These are phyloP conservation scores for Macrosiphum euphorbiae DNA, from an alignment of 2,888 invertebrate species.

Conservation along the genomic window DNA sequence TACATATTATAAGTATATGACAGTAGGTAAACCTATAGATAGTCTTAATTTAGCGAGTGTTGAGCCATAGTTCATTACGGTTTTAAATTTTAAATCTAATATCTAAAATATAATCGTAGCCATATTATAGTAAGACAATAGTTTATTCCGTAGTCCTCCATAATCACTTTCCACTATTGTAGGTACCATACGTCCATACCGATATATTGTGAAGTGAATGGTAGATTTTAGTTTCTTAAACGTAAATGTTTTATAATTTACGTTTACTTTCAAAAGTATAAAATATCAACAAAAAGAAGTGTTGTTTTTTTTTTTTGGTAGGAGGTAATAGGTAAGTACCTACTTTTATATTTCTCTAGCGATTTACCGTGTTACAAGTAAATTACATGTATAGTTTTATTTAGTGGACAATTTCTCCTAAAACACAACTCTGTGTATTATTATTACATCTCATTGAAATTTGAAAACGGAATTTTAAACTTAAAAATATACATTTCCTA, in stretches of 20 bases:
- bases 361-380: background rate
- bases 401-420: background rate
- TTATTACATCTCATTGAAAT: background rate
- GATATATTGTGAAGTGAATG: background rate
- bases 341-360: background rate
- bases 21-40: background rate
- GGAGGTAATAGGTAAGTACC: background rate
- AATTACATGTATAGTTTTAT: background rate
- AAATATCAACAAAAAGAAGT: background rate
- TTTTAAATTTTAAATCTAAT: background rate
- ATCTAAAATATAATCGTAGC: background rate
- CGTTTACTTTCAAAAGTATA: background rate
- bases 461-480: background rate
- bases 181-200: background rate
- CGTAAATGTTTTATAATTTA: background rate
- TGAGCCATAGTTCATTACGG: background rate
- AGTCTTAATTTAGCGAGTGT: background rate
- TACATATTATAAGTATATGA: background rate
- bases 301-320: background rate
- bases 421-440: background rate
- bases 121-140: background rate
- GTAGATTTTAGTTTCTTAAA: background rate
- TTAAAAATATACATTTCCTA: background rate
- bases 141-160: background rate
- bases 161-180: constrained; percentile 7